A percentile compares a stretch with the other conserved stretches of the same genome.
These are phyloP conservation scores for Leptocoma aspasia DNA, from an alignment of 2,113 vertebrate genomes.

Conservation along the genomic window DNA sequence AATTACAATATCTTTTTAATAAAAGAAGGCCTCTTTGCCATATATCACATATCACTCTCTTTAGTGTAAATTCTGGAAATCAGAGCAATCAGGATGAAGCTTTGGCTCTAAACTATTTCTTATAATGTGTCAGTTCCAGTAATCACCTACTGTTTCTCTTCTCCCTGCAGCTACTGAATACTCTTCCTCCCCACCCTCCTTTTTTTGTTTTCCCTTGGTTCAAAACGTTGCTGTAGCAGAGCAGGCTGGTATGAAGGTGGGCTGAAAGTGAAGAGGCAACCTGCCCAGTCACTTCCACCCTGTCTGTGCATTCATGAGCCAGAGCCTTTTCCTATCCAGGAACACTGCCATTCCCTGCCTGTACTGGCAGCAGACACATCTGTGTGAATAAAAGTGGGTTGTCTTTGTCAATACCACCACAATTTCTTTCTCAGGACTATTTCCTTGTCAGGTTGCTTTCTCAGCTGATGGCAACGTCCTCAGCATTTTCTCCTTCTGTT, in stretches of 20 bases:
- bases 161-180: not conserved
- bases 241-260: not conserved
- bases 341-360: not conserved
- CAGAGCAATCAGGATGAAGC: not conserved
- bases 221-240: not conserved
- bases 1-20: not conserved
- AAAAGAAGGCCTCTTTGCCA: not conserved
- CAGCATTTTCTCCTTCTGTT: not conserved
- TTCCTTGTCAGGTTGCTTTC: not conserved
- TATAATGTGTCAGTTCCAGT: not conserved
- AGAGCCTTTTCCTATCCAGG: not conserved
- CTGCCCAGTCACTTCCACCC: not conserved
- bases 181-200: accelerated
- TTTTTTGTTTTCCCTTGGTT: not conserved
- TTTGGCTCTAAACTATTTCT: not conserved
- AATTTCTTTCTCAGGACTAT: not conserved
- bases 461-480: not conserved
- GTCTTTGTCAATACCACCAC: not conserved
- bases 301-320: not conserved
- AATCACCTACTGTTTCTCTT: not conserved
- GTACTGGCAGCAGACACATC: not conserved
- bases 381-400: not conserved
- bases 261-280: not conserved
- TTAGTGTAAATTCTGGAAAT: not conserved
- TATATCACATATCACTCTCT: not conserved